Percentiles rank a stretch among this genome's conserved stretches.
phyloP scores from a whole-genome alignment of 2,888 invertebrate genomes.

The Lasius platythorax region DNA sequence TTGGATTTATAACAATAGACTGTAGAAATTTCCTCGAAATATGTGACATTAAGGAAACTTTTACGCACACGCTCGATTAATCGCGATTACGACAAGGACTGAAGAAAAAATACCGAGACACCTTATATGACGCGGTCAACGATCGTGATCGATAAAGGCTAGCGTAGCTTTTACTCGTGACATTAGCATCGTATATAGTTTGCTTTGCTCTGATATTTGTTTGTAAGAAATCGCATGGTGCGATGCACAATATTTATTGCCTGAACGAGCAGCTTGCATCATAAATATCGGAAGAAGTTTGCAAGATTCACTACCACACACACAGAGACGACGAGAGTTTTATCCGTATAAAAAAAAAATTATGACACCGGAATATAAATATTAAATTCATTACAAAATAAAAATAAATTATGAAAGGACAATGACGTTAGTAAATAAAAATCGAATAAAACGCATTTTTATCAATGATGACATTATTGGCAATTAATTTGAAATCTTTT shows the following conservation, averaged over 20 bases:
- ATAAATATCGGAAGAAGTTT: constrained; percentile 54
- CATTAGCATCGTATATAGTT: constrained; percentile 35
- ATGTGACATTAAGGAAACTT: constrained; percentile 25
- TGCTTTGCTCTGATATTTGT: constrained; percentile 37
- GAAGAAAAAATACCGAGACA: constrained; percentile 28
- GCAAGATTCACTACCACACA: not conserved
- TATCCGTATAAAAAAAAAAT: not conserved
- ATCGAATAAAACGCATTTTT: not conserved
- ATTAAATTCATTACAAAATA: not conserved
- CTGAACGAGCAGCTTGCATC: constrained; percentile 1
- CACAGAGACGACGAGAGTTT: constrained; percentile 8
- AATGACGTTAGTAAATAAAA: not conserved
- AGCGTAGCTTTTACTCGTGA: constrained; percentile 44
- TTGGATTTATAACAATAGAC: not conserved
- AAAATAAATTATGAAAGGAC: not conserved
- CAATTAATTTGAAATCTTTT: not conserved
- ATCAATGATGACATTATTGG: not conserved
- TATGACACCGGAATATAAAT: not conserved
- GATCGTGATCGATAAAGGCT: constrained; percentile 51
- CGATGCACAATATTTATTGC: constrained; percentile 27
- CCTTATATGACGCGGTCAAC: constrained; percentile 42
- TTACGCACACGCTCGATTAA: constrained; percentile 11
- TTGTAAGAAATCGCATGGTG: constrained; percentile 3
- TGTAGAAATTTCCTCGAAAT: constrained; percentile 14
- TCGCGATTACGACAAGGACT: constrained; percentile 26